Evolutionary conservation across 2,888 invertebrate genomes (phyloP).

Genomic region (Pedicia rivosa): DNA sequence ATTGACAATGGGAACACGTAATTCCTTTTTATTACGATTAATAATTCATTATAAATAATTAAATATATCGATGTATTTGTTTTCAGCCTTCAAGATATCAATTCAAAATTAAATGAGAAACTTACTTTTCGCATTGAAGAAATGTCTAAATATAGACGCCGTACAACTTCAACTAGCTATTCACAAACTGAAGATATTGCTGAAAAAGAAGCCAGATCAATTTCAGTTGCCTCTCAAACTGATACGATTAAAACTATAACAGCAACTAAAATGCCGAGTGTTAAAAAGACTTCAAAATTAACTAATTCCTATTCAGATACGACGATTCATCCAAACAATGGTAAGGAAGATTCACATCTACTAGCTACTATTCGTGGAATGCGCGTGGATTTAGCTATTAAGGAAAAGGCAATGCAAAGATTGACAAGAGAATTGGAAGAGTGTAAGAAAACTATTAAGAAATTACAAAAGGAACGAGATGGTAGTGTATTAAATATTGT

Average conservation of each 20-base stretch:
- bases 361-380: conserved; percentile 65
- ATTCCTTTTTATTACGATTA: not conserved
- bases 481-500: no score
- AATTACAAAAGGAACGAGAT: conserved; percentile 62
- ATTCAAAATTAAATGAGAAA: conserved; percentile 38
- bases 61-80: no score
- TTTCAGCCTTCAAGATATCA: conserved; percentile 30
- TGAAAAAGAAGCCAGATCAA: conserved; percentile 21
- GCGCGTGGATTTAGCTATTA: conserved; percentile 53
- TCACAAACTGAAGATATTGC: conserved; percentile 19
- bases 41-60: not conserved
- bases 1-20: not conserved
- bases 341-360: conserved; percentile 55
- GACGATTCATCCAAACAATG: conserved; percentile 20
- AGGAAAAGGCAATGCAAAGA: conserved; percentile 55
- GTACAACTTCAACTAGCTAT: conserved; percentile 6
- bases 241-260: conserved; percentile 7
- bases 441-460: conserved; percentile 53
- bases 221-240: conserved; percentile 5
- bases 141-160: not conserved
- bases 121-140: conserved; percentile 24
- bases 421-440: conserved; percentile 63
- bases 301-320: conserved; percentile 39
- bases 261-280: conserved; percentile 18
- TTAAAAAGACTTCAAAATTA: conserved; percentile 30